Evolutionary conservation across 2,888 invertebrate genomes (phyloP).

Genomic region (Stenodema calcarata): DNA sequence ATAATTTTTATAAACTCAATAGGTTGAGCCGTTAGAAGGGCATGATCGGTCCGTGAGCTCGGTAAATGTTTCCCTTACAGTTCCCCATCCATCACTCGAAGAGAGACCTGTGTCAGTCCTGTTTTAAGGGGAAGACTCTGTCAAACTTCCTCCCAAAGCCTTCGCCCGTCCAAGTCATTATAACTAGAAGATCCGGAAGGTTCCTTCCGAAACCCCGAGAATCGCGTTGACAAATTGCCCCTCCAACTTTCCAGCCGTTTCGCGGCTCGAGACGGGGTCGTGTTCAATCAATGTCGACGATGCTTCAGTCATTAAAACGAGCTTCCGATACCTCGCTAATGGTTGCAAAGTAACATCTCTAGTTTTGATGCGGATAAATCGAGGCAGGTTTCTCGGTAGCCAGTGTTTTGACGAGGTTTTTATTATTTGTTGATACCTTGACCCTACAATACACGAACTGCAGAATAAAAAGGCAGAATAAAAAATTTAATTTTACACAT

Average conservation of each 20-base stretch:
- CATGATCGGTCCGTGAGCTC: not conserved
- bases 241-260: not conserved
- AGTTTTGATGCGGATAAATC: not conserved
- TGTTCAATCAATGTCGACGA: slow-evolving; percentile 4
- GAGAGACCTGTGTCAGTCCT: not conserved
- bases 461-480: no score
- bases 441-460: no score
- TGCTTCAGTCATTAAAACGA: not conserved
- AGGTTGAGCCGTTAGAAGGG: no score
- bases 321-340: not conserved
- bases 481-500: no score
- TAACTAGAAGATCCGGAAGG: not conserved
- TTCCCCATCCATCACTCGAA: not conserved
- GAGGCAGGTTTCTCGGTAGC: not conserved
- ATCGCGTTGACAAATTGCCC: slow-evolving; percentile 14
- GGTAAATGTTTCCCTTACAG: not conserved
- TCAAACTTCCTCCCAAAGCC: not conserved
- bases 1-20: no score
- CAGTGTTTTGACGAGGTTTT: no score
- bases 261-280: not conserved
- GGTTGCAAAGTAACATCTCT: not conserved
- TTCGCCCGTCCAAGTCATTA: not conserved
- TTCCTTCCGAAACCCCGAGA: not conserved
- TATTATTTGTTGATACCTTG: no score
- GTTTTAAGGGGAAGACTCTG: not conserved